phyloP scores from a whole-genome alignment of 2,797 vertebrate species.

The Bucorvus abyssinicus region DNA sequence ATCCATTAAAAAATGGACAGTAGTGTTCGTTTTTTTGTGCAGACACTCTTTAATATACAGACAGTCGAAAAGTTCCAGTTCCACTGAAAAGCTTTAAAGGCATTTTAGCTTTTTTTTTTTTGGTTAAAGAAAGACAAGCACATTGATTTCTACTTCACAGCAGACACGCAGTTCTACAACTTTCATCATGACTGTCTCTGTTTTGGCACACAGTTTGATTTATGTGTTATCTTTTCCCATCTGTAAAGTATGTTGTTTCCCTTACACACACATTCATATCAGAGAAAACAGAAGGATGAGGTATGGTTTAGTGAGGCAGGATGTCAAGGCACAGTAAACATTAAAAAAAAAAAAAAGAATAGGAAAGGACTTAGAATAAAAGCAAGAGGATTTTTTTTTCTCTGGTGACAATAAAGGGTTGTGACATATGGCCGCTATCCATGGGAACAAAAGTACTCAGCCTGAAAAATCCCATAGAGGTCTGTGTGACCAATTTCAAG shows the following conservation, averaged over 20 bases:
- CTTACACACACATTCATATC: background rate
- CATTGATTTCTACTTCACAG: background rate
- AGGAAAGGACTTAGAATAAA: background rate
- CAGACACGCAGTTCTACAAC: background rate
- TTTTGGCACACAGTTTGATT: constrained; percentile 12
- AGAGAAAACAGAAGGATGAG: background rate
- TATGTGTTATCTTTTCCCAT: constrained; percentile 1
- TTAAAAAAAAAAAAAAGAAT: background rate
- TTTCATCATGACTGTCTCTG: background rate
- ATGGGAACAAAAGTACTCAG: constrained; percentile 49
- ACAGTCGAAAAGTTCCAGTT: background rate
- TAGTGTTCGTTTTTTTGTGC: background rate
- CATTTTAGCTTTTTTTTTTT: background rate
- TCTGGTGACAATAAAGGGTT: constrained; percentile 12
- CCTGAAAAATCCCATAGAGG: constrained; percentile 18
- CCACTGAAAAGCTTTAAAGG: background rate
- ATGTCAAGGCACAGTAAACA: constrained; percentile 4
- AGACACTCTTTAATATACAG: background rate
- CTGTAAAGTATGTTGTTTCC: background rate
- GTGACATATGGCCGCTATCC: constrained; percentile 39
- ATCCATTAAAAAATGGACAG: background rate
- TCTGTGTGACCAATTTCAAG: constrained; percentile 28
- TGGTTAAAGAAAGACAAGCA: background rate
- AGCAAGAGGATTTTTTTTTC: background rate
- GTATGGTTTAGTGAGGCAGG: constrained; percentile 3